Conservation (phyloP, 2,888 invertebrate genomes). For the Craniophora ligustri region DNA sequence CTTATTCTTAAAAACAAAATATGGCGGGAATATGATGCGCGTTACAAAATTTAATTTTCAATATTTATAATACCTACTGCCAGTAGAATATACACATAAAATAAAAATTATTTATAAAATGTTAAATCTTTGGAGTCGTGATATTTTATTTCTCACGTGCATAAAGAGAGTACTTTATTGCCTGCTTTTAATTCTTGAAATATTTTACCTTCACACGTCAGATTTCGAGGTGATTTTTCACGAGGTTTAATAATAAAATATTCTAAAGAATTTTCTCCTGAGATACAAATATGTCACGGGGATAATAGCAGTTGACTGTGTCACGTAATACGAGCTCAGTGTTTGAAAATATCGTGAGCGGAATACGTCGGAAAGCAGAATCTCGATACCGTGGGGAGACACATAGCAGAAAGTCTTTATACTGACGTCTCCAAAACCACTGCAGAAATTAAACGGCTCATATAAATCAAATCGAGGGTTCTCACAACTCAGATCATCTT, state of each 20-base stretch:
- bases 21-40: too few relatives aligned
- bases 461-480: neutral
- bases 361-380: slow-evolving; percentile 31
- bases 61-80: neutral
- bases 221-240: slow-evolving; percentile 39
- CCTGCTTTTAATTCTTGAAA: slow-evolving; percentile 26
- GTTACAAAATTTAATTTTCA: too few relatives aligned
- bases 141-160: slow-evolving; percentile 17
- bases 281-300: slow-evolving; percentile 48
- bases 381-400: slow-evolving; percentile 7
- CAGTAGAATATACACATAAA: slow-evolving; percentile 4
- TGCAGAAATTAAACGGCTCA: neutral
- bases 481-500: too few relatives aligned
- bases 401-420: slow-evolving; percentile 5
- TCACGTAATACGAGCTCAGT: slow-evolving; percentile 47
- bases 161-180: slow-evolving; percentile 14
- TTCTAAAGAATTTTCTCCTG: slow-evolving; percentile 25
- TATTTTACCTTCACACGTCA: slow-evolving; percentile 35
- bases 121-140: neutral
- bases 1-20: too few relatives aligned
- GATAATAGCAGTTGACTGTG: slow-evolving; percentile 41
- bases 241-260: slow-evolving; percentile 29
- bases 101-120: too few relatives aligned
- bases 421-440: slow-evolving; percentile 4
- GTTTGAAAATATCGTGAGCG: slow-evolving; percentile 50